Conservation (phyloP, 2,113 vertebrate genomes). For the Saccopteryx bilineata region DNA sequence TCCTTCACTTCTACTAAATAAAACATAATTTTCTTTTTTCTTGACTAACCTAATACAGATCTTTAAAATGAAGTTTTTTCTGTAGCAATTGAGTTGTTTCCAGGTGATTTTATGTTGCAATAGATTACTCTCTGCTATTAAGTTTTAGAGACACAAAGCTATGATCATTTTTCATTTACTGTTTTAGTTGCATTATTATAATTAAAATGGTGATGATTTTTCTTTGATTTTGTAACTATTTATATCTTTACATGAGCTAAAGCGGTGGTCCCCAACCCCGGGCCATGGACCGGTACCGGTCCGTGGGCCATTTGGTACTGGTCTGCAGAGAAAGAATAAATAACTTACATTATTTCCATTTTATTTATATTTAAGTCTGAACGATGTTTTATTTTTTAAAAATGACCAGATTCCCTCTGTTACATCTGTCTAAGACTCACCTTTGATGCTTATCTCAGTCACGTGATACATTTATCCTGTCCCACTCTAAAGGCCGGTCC, state of each 20-base stretch:
- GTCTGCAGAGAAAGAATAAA: too few species aligned
- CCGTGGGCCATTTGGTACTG: too few species aligned
- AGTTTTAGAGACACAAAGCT: slow-evolving; percentile 13
- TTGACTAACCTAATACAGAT: not conserved
- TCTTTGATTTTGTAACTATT: slow-evolving; percentile 26
- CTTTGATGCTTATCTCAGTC: too few species aligned
- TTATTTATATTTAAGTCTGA: too few species aligned
- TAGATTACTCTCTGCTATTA: not conserved
- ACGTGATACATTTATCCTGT: too few species aligned
- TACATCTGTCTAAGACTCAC: too few species aligned
- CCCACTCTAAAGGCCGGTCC: too few species aligned
- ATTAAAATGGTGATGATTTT: not conserved
- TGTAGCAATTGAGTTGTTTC: not conserved
- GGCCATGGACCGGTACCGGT: too few species aligned
- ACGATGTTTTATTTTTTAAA: too few species aligned
- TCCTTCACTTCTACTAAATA: not conserved
- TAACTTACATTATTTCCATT: too few species aligned
- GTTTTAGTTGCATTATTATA: slow-evolving; percentile 4
- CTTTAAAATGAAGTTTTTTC: slow-evolving; percentile 17
- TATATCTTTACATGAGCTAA: not conserved
- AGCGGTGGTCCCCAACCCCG: too few species aligned
- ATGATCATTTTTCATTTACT: slow-evolving; percentile 13
- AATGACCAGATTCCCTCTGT: too few species aligned
- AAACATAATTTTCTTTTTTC: not conserved
- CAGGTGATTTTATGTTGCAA: slow-evolving; percentile 22